Conservation (phyloP, 2,888 invertebrate species). For the Iselma pallidipennis region DNA sequence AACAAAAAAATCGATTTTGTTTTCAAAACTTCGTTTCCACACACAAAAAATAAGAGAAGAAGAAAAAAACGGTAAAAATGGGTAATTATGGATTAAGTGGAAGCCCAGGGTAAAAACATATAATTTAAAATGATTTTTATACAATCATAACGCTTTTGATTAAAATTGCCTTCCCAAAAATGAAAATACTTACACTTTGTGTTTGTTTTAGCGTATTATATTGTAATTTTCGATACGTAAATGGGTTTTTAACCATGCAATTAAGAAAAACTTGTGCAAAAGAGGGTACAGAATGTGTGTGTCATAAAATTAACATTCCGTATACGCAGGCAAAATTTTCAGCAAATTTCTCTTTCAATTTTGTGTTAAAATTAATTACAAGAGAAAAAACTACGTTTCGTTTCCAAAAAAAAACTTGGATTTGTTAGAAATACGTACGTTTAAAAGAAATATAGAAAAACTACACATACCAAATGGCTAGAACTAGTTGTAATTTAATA, state of each 20-base stretch:
- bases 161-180: slow-evolving; percentile 4
- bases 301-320: slow-evolving; percentile 49
- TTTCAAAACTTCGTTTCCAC: slow-evolving; percentile 13
- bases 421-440: too few relatives aligned
- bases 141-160: slow-evolving; percentile 5
- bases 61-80: slow-evolving; percentile 16
- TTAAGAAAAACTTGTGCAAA: slow-evolving; percentile 51
- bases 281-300: slow-evolving; percentile 53
- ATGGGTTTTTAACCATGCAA: slow-evolving; percentile 51
- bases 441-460: too few relatives aligned
- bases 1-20: slow-evolving; percentile 40
- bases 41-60: slow-evolving; percentile 14
- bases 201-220: background rate
- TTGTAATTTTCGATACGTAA: slow-evolving; percentile 6
- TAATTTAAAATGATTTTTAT: slow-evolving; percentile 4
- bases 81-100: slow-evolving; percentile 17
- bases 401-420: slow-evolving; percentile 15
- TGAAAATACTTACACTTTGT: background rate
- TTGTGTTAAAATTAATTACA: slow-evolving; percentile 17
- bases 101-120: slow-evolving; percentile 37
- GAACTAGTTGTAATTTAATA: background rate
- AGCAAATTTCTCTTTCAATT: slow-evolving; percentile 34
- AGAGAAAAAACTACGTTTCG: slow-evolving; percentile 30
- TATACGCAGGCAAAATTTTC: slow-evolving; percentile 45
- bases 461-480: slow-evolving; percentile 27